phyloP scores from a whole-genome alignment of 2,113 vertebrate genomes.

The Cephalopterus ornatus region DNA sequence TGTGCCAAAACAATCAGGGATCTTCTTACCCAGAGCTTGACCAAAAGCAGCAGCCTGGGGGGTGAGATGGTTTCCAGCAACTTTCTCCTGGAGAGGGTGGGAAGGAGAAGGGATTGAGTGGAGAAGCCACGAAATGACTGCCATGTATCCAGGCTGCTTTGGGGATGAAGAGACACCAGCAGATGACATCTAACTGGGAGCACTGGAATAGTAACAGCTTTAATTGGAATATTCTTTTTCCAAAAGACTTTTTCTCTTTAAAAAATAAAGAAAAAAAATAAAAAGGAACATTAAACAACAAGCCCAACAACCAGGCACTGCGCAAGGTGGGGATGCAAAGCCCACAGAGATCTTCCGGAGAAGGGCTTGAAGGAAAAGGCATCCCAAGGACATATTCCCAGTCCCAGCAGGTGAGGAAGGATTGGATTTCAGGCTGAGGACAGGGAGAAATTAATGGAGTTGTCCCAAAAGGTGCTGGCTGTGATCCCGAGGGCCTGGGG shows the following conservation, averaged over 20 bases:
- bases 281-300: background rate
- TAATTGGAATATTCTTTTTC: background rate
- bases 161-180: background rate
- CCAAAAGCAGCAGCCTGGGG: background rate
- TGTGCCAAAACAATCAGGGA: fast-evolving
- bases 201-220: conserved; percentile 21
- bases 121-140: background rate
- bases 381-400: background rate
- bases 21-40: background rate
- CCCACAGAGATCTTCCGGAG: background rate
- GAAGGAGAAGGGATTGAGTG: background rate
- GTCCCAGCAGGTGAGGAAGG: background rate
- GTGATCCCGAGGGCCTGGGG: fast-evolving
- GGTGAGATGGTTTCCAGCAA: fast-evolving
- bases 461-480: fast-evolving
- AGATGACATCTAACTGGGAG: background rate
- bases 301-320: background rate
- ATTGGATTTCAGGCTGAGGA: background rate
- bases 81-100: too few species aligned
- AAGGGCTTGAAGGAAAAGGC: background rate
- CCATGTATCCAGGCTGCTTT: background rate
- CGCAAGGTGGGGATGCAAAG: background rate
- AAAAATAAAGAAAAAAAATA: background rate
- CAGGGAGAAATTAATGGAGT: background rate
- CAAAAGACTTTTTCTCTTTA: background rate